Percentiles rank a stretch among this genome's conserved stretches.
These are phyloP conservation scores for Cebidichthys violaceus DNA, from an alignment of 2,113 vertebrate genomes.

Conservation along the genomic window DNA sequence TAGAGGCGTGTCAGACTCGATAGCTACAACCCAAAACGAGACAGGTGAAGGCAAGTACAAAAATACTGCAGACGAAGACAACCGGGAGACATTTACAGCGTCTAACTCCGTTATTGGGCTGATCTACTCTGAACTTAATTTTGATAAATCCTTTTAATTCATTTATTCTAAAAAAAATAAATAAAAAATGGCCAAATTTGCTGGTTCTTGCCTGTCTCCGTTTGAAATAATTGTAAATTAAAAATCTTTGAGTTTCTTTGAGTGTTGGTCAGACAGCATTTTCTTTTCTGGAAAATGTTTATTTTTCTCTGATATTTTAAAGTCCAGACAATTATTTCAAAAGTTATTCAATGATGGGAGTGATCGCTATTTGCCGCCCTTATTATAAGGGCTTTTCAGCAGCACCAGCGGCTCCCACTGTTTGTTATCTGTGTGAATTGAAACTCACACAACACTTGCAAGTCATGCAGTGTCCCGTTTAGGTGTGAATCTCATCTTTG, in stretches of 20 bases:
- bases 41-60: no score
- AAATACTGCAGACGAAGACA: no score
- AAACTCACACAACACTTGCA: neutral
- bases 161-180: neutral
- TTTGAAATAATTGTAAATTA: neutral
- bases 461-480: slow-evolving; percentile 19
- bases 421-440: neutral
- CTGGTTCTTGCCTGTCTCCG: neutral
- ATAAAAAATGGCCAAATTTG: neutral
- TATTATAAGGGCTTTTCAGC: neutral
- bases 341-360: neutral
- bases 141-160: neutral
- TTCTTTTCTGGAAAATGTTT: neutral
- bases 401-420: neutral
- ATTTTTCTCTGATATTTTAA: neutral
- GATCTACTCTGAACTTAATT: no score
- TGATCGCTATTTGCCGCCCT: neutral
- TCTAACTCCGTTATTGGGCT: no score
- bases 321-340: neutral
- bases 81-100: no score
- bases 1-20: no score
- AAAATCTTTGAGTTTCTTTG: neutral
- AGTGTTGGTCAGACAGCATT: neutral
- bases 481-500: neutral
- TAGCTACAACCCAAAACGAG: no score